Base-by-base conservation (phyloP, 1,140 invertebrate genomes). In the Zaprionus gabonicus region DNA sequence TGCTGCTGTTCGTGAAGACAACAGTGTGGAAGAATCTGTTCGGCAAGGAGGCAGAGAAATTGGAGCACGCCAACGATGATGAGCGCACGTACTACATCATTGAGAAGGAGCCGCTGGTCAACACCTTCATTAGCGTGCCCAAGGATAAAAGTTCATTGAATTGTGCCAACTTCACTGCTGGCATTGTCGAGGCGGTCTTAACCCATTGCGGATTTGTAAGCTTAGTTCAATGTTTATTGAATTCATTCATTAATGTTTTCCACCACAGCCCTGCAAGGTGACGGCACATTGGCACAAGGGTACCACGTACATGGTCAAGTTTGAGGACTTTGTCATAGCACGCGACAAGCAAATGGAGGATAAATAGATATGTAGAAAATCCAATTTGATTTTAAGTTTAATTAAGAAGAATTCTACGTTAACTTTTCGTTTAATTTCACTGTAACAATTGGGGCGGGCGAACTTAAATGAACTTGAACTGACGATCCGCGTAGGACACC, bases 281-380 rank as follows among this genome's bases (percentile, higher is more conserved):
- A 98, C 98, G 6, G 98, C 98, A 2, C 98, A 99, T 93, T 99
- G 98, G 98, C 98, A 99, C 93, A 99, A 99, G 93, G 99, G 99
- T 72, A 99, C 99, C 20, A 99, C 99, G 1, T 99, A 99, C 90
- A 99, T 99, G 97, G 98, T 99, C 17, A 98, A 99, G 93, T 99
- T 99, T 94, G 98, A 99, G 85, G 98, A 99, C 91, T 95, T 96
- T 69, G 98, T 99, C 46, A 97, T 99, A 72, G 94, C 95, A 1
- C 95, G 98, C 90, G 98, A 99, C 91, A 99, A 99, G 93, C 96
- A 97, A 84, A 93, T 98, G 55, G 98, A 99, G 94, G 97, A 98
- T 64, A 95, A 96, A 93, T 83, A 91, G 97, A 98, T 64, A 95
- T 96, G 93, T 83, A 91, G 69, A n/a, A 49, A 23, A 51, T 25